Percentiles rank a stretch among this genome's conserved stretches.
Evolutionary conservation across 2,113 vertebrate species (phyloP).

Genomic region (Numenius arquata): DNA sequence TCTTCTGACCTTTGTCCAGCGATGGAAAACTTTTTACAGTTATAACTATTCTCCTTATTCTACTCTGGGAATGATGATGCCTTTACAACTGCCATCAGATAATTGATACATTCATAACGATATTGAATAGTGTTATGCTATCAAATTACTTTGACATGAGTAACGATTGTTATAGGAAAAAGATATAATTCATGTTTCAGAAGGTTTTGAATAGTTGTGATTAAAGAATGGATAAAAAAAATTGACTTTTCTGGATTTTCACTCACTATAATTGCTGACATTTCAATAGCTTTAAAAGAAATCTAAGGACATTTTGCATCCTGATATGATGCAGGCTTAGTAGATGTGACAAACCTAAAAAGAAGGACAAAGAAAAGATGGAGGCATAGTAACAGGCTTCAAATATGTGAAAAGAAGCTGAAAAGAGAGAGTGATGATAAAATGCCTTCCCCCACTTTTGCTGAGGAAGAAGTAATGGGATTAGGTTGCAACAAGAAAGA

Average conservation of each 20-base stretch:
- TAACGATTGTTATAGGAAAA: background rate
- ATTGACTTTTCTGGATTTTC: background rate
- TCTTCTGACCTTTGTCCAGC: background rate
- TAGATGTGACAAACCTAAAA: background rate
- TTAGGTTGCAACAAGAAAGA: background rate
- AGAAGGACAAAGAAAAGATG: background rate
- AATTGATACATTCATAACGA: background rate
- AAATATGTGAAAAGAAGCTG: background rate
- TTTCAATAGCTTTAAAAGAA: constrained; percentile 3
- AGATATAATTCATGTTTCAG: background rate
- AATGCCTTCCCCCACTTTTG: background rate
- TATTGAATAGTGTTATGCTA: background rate
- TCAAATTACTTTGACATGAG: background rate
- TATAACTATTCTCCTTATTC: background rate
- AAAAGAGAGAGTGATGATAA: background rate
- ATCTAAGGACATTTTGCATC: background rate
- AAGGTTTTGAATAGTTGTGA: constrained; percentile 15
- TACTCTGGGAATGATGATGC: background rate
- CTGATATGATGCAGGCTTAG: background rate
- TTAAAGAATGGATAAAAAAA: background rate
- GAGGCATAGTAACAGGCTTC: background rate
- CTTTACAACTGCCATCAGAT: background rate
- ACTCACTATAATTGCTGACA: background rate
- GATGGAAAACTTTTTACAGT: background rate
- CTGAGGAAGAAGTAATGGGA: background rate